Conservation (phyloP, 2,888 invertebrate genomes). For the Idaea aversata region DNA sequence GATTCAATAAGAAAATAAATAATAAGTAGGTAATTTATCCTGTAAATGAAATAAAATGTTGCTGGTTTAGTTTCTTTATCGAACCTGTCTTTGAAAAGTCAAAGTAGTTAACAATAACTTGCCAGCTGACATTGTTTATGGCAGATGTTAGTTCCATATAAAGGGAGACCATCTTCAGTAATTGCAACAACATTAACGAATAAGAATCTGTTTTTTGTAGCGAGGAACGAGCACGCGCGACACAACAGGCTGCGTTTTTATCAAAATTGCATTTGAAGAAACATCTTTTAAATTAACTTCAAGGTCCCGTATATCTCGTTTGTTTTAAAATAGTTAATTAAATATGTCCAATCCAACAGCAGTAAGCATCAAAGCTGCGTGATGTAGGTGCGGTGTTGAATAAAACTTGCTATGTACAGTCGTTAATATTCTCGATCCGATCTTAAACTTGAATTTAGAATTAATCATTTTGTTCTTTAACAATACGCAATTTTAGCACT, state of each 20-base stretch:
- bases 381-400: conserved; percentile 6
- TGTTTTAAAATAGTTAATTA: conserved; percentile 24
- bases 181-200: conserved; percentile 32
- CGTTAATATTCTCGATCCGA: neutral
- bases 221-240: conserved; percentile 35
- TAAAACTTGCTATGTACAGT: conserved; percentile 1
- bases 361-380: conserved; percentile 16
- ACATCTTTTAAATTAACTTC: conserved; percentile 34
- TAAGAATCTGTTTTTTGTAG: conserved; percentile 31
- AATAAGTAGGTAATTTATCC: conserved; percentile 9
- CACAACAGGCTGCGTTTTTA: conserved; percentile 29
- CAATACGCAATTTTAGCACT: neutral
- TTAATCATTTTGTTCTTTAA: conserved; percentile 12
- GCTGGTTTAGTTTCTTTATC: conserved; percentile 9
- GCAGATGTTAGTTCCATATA: conserved; percentile 29
- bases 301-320: conserved; percentile 24
- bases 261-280: conserved; percentile 27
- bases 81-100: conserved; percentile 16
- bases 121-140: conserved; percentile 24
- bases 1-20: neutral
- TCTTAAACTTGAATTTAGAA: conserved; percentile 6
- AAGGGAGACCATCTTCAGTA: conserved; percentile 20
- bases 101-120: conserved; percentile 22
- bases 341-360: conserved; percentile 20
- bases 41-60: neutral